Evolutionary conservation across 2,113 vertebrate species (phyloP).

Genomic region (Murina feae): DNA sequence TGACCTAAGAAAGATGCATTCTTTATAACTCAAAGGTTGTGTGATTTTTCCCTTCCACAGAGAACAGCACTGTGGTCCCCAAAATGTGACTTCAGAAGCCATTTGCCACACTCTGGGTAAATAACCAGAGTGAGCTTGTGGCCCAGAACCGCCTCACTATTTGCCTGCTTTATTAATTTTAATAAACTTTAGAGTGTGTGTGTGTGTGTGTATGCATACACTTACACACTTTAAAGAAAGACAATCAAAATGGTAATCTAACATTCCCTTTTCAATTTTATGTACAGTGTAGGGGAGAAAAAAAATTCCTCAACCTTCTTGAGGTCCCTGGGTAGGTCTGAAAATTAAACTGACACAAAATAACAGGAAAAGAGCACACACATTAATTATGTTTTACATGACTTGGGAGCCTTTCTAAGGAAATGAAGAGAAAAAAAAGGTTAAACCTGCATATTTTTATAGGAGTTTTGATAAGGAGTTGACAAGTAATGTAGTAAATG

Average conservation of each 20-base stretch:
- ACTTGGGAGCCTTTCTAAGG: not conserved
- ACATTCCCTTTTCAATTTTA: not conserved
- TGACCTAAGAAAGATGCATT: not conserved
- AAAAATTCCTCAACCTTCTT: not conserved
- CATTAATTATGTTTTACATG: not conserved
- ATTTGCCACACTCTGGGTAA: not conserved
- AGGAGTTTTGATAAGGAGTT: not conserved
- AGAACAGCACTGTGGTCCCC: not conserved
- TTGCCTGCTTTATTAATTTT: not conserved
- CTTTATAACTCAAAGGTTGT: not conserved
- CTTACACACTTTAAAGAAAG: not conserved
- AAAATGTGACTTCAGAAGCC: not conserved
- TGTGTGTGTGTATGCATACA: not conserved
- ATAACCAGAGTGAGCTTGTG: not conserved
- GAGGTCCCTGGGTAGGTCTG: not conserved
- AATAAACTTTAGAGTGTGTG: not conserved
- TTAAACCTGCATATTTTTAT: not conserved
- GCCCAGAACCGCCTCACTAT: not conserved
- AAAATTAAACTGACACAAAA: not conserved
- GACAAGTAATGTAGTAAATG: not conserved
- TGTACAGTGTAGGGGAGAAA: not conserved
- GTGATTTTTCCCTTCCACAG: not conserved
- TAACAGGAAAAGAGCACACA: not conserved
- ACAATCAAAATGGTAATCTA: not conserved
- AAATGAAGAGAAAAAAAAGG: not conserved